Evolutionary conservation across 2,113 vertebrate species (phyloP).

Genomic region (Eulacestoma nigropectus): DNA sequence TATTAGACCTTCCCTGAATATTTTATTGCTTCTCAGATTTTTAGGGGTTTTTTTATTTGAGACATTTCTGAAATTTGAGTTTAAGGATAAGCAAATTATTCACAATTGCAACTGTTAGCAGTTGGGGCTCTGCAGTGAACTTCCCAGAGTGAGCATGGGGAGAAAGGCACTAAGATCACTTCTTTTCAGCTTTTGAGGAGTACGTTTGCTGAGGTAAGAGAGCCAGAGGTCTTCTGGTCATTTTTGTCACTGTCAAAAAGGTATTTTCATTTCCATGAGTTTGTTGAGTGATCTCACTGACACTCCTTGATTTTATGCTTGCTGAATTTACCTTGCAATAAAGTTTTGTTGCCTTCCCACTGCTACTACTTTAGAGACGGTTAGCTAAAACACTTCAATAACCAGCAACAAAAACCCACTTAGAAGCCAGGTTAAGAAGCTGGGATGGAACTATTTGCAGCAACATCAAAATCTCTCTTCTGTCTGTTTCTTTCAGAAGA

Average conservation of each 20-base stretch:
- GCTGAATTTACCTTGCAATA: not conserved
- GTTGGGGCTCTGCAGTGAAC: not conserved
- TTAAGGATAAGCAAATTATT: not conserved
- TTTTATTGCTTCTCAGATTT: not conserved
- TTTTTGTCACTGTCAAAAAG: not conserved
- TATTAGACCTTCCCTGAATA: not conserved
- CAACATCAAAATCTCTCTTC: not conserved
- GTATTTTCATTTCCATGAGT: not conserved
- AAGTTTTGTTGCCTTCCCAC: not conserved
- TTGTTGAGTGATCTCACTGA: not conserved
- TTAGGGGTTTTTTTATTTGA: not conserved
- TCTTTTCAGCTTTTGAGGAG: not conserved
- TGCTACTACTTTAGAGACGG: not conserved
- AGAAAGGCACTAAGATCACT: not conserved
- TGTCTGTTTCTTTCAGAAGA: constrained; percentile 20
- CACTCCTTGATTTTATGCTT: not conserved
- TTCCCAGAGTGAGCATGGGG: not conserved
- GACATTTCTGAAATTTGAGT: not conserved
- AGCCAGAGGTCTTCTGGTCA: not conserved
- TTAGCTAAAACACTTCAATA: not conserved
- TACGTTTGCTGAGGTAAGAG: not conserved
- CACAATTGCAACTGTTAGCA: not conserved
- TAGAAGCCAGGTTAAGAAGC: not conserved
- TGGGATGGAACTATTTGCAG: not conserved
- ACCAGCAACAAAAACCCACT: not conserved